These are phyloP conservation scores for Cariama cristata DNA, from an alignment of 2,113 vertebrate genomes.

Conservation along the genomic window DNA sequence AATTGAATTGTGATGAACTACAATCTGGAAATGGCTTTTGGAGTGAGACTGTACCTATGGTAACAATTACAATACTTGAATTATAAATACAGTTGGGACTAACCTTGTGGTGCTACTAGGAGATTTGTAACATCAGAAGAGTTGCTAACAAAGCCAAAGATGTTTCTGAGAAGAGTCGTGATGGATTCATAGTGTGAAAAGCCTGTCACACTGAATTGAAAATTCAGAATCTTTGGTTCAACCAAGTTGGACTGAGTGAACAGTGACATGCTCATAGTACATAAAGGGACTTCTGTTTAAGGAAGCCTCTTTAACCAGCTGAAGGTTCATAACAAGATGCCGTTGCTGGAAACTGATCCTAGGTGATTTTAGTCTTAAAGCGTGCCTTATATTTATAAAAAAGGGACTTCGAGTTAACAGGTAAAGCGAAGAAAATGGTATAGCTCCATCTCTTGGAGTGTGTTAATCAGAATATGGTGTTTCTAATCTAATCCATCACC, in stretches of 20 bases:
- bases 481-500: not conserved
- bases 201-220: not conserved
- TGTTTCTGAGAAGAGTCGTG: not conserved
- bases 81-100: not conserved
- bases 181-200: not conserved
- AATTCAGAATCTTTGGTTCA: not conserved
- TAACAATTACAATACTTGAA: not conserved
- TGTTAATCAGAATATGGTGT: not conserved
- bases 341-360: not conserved
- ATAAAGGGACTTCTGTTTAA: not conserved
- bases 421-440: not conserved
- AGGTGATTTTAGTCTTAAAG: not conserved
- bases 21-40: not conserved
- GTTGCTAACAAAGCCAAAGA: not conserved
- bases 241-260: not conserved
- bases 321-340: not conserved
- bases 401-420: not conserved
- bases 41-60: not conserved
- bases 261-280: not conserved
- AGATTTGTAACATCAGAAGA: not conserved
- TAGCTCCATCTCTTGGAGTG: not conserved
- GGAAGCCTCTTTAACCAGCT: not conserved
- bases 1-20: not conserved
- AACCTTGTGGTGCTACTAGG: not conserved
- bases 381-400: not conserved